phyloP scores from a whole-genome alignment of 2,888 invertebrate species.

The Punctoribates punctum region DNA sequence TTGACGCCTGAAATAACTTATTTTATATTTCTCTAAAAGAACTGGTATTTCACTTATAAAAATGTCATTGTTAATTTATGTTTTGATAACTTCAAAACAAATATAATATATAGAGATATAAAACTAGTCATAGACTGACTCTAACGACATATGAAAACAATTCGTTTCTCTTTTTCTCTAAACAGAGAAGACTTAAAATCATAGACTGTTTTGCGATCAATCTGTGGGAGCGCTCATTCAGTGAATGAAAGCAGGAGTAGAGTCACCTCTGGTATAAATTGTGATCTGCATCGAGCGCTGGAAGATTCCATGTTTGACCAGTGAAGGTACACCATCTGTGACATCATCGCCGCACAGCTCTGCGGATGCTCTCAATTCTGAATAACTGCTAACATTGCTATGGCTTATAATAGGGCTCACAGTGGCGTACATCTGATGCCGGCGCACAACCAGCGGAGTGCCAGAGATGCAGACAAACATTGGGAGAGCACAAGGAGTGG shows the following conservation, averaged over 20 bases:
- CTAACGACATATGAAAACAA: constrained; percentile 9
- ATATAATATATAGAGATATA: not conserved
- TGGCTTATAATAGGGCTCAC: not conserved
- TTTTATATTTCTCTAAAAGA: not conserved
- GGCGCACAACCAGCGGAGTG: not conserved
- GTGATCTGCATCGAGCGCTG: not conserved
- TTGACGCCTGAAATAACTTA: not conserved
- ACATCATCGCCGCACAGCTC: not conserved
- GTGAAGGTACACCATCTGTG: constrained; percentile 28
- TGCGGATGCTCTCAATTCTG: not conserved
- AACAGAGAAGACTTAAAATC: not conserved
- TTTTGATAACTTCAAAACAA: not conserved
- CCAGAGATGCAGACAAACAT: not conserved
- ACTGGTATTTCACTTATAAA: constrained; percentile 2
- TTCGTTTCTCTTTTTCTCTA: not conserved
- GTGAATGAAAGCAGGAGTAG: constrained; percentile 14
- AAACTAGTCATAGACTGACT: not conserved
- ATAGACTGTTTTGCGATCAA: not conserved
- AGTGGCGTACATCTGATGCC: too few relatives aligned
- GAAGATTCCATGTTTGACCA: constrained; percentile 25
- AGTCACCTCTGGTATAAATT: constrained; percentile 31
- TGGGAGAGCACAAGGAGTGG: not conserved
- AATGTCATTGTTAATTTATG: constrained; percentile 8
- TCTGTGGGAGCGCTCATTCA: not conserved
- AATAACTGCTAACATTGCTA: not conserved